phyloP scores from a whole-genome alignment of 2,113 vertebrate species.

The Peromyscus leucopus region DNA sequence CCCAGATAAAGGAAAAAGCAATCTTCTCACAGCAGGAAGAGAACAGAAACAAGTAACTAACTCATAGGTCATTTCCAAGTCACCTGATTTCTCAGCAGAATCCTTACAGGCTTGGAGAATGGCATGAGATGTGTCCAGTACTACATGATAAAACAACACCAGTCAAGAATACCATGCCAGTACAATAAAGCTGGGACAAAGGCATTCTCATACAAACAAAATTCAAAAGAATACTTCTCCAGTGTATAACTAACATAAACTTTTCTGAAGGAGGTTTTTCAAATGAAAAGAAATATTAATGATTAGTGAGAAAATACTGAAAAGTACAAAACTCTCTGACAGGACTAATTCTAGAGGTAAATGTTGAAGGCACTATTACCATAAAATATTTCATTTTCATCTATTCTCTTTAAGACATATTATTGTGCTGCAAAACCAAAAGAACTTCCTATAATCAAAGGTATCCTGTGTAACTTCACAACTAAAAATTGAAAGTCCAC shows the following conservation, averaged over 20 bases:
- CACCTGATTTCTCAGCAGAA: neutral
- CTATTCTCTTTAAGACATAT: neutral
- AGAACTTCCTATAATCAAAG: neutral
- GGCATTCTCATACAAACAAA: neutral
- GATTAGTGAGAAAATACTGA: neutral
- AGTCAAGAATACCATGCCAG: neutral
- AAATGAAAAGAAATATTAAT: neutral
- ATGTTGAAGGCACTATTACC: neutral
- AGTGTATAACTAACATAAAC: neutral
- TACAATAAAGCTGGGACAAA: neutral
- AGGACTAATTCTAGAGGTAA: neutral
- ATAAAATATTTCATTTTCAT: no score
- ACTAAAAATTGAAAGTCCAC: neutral
- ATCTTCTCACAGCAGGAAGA: neutral
- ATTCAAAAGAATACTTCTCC: neutral
- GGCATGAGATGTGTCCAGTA: neutral
- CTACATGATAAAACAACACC: neutral
- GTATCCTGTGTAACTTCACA: neutral
- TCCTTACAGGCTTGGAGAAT: neutral
- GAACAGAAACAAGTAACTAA: neutral
- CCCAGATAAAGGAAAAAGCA: neutral
- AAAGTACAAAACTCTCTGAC: neutral
- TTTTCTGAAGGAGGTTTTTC: neutral
- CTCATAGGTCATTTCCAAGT: neutral
- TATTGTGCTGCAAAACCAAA: neutral